Evolutionary conservation across 2,888 invertebrate species (phyloP), one percentile per base, ranked within the genome.

Genomic region (Thecophora atra): DNA sequence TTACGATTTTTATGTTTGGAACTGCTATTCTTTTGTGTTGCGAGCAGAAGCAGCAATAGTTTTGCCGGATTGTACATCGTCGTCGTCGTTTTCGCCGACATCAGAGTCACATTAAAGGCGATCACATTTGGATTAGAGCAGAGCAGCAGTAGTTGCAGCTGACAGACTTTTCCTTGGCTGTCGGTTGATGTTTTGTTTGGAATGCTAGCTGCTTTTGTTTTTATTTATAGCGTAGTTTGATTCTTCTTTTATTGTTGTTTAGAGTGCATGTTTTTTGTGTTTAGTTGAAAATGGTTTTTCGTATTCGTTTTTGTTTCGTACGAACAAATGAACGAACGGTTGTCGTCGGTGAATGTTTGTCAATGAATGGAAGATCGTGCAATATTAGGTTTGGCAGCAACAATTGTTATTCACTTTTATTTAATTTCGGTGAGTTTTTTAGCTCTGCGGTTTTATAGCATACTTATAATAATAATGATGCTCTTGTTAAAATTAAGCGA

Each of bases 121-220:
- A 58, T 58, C 28, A 26, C 26, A 58, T 58, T 26, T 28, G 58
- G 30, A 30, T 68, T 19, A 68, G 56, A 70, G 21, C 8, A 69
- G 15, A 17, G 17, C 28, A 21, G 42, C 47, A 2, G 8, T 17
- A 51, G 52, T 52, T 56, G 63, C 42, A 56, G 42, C 42, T 13
- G n/a, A 44, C 2, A 30, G 56, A 47, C 17, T 67, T 15, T 58
- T 58, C 28, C 28, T 58, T 58, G 26, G 58, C 26, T 24, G n/a
- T n/a, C n/a, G 58, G 26, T 58, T 6, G 58, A 73, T 67, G 71
- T 71, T 74, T 73, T 68, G 74, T 74, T 71, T 70, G 70, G 71
- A 76, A 72, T 73, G 72, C 73, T 67, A 3, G 15, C 21, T 19
- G 28, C 58, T 52, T 28, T 69, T 51, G 28, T 66, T 64, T 60